phyloP scores from a whole-genome alignment of 1,140 invertebrate species.

The Heliconius melpomene region DNA sequence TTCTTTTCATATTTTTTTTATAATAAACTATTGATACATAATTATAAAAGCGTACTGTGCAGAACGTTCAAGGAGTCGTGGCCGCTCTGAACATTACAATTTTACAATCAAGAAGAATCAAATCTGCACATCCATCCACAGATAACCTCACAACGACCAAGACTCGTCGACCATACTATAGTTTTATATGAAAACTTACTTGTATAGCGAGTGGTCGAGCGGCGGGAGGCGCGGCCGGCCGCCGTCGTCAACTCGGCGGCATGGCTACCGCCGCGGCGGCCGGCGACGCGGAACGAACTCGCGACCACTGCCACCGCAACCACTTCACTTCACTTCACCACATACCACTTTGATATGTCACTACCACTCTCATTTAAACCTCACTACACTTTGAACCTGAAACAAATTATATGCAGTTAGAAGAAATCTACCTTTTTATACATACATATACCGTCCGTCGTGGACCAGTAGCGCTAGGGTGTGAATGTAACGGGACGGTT shows the following conservation, averaged over 20 bases:
- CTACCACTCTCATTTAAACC: conserved; percentile 44
- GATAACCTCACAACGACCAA: too few species aligned
- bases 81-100: too few species aligned
- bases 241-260: conserved; percentile 76
- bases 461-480: too few species aligned
- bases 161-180: too few species aligned
- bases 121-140: too few species aligned
- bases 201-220: conserved; percentile 63
- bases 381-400: conserved; percentile 56
- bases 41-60: too few species aligned
- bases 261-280: conserved; percentile 53
- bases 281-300: conserved; percentile 39
- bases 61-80: too few species aligned
- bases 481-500: too few species aligned
- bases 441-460: too few species aligned
- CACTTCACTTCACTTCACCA: conserved; percentile 51
- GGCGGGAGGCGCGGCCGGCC: conserved; percentile 71
- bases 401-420: conserved; percentile 42
- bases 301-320: conserved; percentile 49
- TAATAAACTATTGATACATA: too few species aligned
- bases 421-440: not conserved
- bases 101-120: too few species aligned
- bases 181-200: conserved; percentile 40
- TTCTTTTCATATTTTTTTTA: too few species aligned
- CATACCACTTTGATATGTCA: conserved; percentile 38